Base-by-base conservation (phyloP, 2,113 vertebrate genomes). In the Ceyx melanurus region DNA sequence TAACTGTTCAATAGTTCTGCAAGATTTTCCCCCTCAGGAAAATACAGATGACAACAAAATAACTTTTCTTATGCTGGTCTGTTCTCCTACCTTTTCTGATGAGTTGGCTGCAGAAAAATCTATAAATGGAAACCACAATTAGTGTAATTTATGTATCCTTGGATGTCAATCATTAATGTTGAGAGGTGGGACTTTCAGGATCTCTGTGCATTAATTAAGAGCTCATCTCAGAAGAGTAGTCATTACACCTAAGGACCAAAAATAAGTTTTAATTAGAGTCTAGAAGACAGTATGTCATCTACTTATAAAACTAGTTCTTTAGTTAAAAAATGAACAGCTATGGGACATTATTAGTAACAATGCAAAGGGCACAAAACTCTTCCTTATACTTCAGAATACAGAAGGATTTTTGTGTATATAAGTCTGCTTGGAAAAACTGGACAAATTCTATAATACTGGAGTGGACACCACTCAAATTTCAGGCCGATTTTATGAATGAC, bases 181-280 rank as follows among this genome's bases (percentile, higher is more conserved):
- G 97, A 98, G 97, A 98, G 98, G 98, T 97, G 97, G 97, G 97
- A 98, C 97, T 97, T 90, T 4, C 91, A 95, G 94, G 93, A 96
- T 97, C 96, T 97, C 97, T 94, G 91, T 97, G 96, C 97, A 97
- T 98, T 98, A 98, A 98, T 98, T 98, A 98, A 98, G 97, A 97
- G 93, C 92, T 97, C 91, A 97, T 98, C 98, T 98, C 98, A 96
- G 96, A 95, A 97, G 97, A 98, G 94, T 62, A 97, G 96, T 97
- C 95, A 92, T 97, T 97, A 96, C 92, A 98, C 98, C 98, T 98
- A 97, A 98, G 97, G 97, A 97, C 95, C 94, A 95, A 97, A 97
- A 97, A 97, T 90, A 98, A 98, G 96, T 97, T 98, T 97, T 97
- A 97, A 97, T 97, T 97, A 97, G 94, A 93, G 93, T 96, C 88